Percentiles rank a stretch among this genome's conserved stretches.
These are phyloP conservation scores for Saguinus midas DNA, from an alignment of 2,113 vertebrate species.

Conservation along the genomic window DNA sequence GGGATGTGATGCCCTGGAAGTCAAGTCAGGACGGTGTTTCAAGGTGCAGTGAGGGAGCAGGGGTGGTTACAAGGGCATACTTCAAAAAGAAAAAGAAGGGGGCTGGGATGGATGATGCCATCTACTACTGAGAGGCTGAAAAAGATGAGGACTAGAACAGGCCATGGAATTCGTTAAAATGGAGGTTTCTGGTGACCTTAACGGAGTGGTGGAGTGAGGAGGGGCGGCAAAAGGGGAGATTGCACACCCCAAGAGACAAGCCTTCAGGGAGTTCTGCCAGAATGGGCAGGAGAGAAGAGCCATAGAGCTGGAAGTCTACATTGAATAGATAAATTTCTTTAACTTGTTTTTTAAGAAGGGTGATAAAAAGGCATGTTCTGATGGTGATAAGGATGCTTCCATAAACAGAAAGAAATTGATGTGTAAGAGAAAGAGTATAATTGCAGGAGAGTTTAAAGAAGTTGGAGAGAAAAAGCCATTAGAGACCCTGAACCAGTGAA, in stretches of 20 bases:
- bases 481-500: not conserved
- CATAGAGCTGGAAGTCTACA: not conserved
- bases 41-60: not conserved
- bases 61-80: too few species aligned
- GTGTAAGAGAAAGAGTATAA: not conserved
- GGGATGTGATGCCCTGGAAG: not conserved
- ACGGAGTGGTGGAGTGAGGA: not conserved
- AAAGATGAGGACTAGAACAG: not conserved
- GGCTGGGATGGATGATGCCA: not conserved
- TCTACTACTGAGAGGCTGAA: not conserved
- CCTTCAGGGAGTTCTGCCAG: not conserved
- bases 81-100: not conserved
- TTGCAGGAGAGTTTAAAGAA: not conserved
- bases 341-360: not conserved
- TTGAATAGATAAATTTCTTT: not conserved
- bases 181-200: not conserved
- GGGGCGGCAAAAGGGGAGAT: not conserved
- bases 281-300: not conserved
- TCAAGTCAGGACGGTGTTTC: not conserved
- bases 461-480: not conserved
- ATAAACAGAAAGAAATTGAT: not conserved
- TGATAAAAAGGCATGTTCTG: not conserved
- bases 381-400: not conserved
- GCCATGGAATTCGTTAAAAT: not conserved
- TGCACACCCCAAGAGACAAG: not conserved